Evolutionary conservation across 2,888 invertebrate species (phyloP), one percentile per base, ranked within the genome.

Genomic region (Papilio protenor): DNA sequence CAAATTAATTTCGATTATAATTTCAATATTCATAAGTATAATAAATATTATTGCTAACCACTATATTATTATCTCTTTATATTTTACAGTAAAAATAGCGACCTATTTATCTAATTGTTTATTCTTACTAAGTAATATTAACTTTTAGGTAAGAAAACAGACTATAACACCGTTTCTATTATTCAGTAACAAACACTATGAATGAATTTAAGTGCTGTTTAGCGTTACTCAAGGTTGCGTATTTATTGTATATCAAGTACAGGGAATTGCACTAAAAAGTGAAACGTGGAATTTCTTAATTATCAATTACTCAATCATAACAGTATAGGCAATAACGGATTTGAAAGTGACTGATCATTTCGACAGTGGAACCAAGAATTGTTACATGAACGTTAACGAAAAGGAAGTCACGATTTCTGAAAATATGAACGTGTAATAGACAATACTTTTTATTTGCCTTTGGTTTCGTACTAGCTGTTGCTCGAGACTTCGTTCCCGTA

Each of bases 211-310:
- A 33, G 66, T 45, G 8, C 33, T 49, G 23, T 45, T 40, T 64
- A 66, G 66, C 52, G 16, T 59, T 14, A 55, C n/a, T 70, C 47
- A 70, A 76, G 59, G 47, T 57, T 40, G 47, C n/a, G 40, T 18
- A 66, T 69, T 69, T 18, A 21, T 45, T 12, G 18, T 27, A 69
- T 55, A 75, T 16, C 64, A 33, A 64, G 16, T 64, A 66, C 49
- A 33, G 55, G 57, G 77, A 73, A 73, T 27, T 73, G 52, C 8
- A 14, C 55, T 21, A 70, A 73, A 47, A 77, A 73, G 73, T 69
- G 69, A 73, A 77, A 77, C 52, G 73, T 77, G 40, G 27, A 21
- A 77, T 73, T 77, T 72, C 59, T 77, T 77, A 73, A 66, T 73
- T 77, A 47, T 73, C 55, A 45, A 66, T 77, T 73, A 55, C 73